A percentile compares a stretch with the other conserved stretches of the same genome.
Conservation (phyloP, 1,140 invertebrate genomes). For the Drosophila nigromelanica region DNA sequence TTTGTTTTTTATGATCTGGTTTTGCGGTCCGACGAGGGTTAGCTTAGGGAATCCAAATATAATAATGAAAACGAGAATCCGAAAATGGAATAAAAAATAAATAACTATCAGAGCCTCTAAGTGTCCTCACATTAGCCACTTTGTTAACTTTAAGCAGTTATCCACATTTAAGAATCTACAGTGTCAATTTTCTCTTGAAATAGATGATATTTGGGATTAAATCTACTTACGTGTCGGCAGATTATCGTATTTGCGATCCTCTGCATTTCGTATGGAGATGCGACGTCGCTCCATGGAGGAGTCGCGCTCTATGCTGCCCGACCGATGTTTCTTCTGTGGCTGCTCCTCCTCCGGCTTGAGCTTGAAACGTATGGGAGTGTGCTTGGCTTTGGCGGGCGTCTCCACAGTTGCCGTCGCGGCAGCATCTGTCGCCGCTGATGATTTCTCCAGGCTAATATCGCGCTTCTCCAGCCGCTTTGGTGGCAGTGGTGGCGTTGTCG, state of each 20-base stretch:
- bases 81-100: not conserved
- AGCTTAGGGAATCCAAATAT: slow-evolving; percentile 6
- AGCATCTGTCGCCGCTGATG: not conserved
- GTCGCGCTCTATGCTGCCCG: slow-evolving; percentile 60
- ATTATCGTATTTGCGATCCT: slow-evolving; percentile 81
- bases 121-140: not conserved
- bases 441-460: slow-evolving; percentile 36
- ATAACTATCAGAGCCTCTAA: not conserved
- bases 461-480: slow-evolving; percentile 52
- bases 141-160: no score
- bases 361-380: slow-evolving; percentile 74
- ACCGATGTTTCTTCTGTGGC: slow-evolving; percentile 47
- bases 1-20: not conserved
- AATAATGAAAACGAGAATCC: not conserved
- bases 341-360: slow-evolving; percentile 49
- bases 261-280: slow-evolving; percentile 68
- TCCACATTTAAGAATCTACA: no score
- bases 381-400: slow-evolving; percentile 60
- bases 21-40: not conserved
- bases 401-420: not conserved
- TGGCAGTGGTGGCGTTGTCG: slow-evolving; percentile 72
- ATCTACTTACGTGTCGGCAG: slow-evolving; percentile 71
- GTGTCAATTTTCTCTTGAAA: not conserved
- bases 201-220: no score
- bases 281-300: slow-evolving; percentile 54